These are phyloP conservation scores for Sorex fumeus DNA, from an alignment of 2,113 vertebrate genomes.

Conservation along the genomic window DNA sequence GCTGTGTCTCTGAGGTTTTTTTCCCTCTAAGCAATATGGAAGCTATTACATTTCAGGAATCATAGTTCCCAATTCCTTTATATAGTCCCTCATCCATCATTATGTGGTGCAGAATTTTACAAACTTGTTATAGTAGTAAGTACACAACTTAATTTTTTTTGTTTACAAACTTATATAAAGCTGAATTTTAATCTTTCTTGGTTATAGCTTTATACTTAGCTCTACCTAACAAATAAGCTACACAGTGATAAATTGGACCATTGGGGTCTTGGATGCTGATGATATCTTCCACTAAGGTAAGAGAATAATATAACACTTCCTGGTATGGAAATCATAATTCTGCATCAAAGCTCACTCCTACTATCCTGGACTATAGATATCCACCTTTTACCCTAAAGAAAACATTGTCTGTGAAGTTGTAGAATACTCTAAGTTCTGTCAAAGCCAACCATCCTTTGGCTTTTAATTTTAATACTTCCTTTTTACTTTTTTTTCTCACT, in stretches of 20 bases:
- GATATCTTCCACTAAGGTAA: not conserved
- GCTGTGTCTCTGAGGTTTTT: not conserved
- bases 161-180: constrained; percentile 23
- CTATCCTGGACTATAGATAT: not conserved
- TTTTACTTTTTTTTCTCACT: not conserved
- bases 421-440: constrained; percentile 22
- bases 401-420: constrained; percentile 36
- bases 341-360: not conserved
- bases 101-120: constrained; percentile 4
- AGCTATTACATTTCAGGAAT: not conserved
- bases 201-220: constrained; percentile 27
- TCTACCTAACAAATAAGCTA: not conserved
- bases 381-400: not conserved
- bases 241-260: not conserved
- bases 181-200: constrained; percentile 6
- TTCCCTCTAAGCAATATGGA: not conserved
- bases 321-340: not conserved
- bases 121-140: not conserved
- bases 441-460: not conserved
- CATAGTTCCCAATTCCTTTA: constrained; percentile 30
- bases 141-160: constrained; percentile 7
- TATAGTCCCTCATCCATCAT: not conserved
- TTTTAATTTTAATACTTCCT: not conserved
- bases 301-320: not conserved
- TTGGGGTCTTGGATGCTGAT: not conserved